A percentile compares a stretch with the other conserved stretches of the same genome.
phyloP scores from a whole-genome alignment of 1,140 invertebrate species.

The Nomia melanderi region DNA sequence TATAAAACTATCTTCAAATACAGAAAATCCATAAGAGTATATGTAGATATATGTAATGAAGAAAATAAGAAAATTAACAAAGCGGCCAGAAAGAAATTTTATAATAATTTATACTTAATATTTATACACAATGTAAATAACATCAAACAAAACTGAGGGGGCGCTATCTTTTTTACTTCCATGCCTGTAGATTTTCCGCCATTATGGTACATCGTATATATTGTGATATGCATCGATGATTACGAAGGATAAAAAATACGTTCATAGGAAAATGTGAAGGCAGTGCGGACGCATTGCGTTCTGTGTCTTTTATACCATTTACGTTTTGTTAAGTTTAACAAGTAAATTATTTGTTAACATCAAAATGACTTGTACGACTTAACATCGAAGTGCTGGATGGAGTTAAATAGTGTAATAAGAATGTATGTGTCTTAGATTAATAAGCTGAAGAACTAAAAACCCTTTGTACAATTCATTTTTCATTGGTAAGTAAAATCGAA shows the following conservation, averaged over 20 bases:
- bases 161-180: conserved; percentile 28
- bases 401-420: conserved; percentile 16
- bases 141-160: neutral
- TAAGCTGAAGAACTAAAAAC: conserved; percentile 20
- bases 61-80: neutral
- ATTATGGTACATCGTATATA: conserved; percentile 34
- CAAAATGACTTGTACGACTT: conserved; percentile 6
- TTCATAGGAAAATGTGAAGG: conserved; percentile 35
- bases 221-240: conserved; percentile 28
- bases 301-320: conserved; percentile 2
- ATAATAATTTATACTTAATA: too few species aligned
- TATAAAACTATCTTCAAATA: neutral
- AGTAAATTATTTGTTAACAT: conserved; percentile 14
- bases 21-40: neutral
- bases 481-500: conserved; percentile 16
- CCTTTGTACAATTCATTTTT: conserved; percentile 19
- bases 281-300: neutral
- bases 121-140: neutral
- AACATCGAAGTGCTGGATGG: conserved; percentile 19
- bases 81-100: neutral
- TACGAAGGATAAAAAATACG: conserved; percentile 9
- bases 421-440: conserved; percentile 26
- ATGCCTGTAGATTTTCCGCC: conserved; percentile 35
- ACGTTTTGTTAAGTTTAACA: conserved; percentile 19
- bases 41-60: neutral